Conservation (phyloP, 64 coral and sea anemone genomes). For the Pocillopora verrucosa region DNA sequence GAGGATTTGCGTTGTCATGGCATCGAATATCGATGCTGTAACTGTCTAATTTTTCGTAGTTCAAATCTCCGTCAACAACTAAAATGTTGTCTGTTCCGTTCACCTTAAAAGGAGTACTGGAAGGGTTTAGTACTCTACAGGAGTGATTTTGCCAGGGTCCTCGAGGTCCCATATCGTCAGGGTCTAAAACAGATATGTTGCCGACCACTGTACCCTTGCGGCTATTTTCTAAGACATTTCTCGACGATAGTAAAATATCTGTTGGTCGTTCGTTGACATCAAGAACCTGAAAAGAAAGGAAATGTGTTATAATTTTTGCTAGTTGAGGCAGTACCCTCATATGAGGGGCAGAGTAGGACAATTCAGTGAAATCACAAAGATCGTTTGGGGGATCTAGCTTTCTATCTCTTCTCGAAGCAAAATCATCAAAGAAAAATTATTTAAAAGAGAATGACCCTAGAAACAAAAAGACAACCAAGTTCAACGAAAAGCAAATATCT, state of each 20-base stretch:
- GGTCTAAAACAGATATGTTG: conserved; percentile 53
- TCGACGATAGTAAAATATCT: conserved; percentile 12
- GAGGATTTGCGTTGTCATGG: conserved; percentile 34
- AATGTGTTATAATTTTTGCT: not conserved
- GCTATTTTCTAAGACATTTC: conserved; percentile 57
- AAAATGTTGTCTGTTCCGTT: conserved; percentile 32
- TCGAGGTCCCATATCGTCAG: conserved; percentile 54
- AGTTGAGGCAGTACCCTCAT: not conserved
- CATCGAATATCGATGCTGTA: conserved; percentile 48
- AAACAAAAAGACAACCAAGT: too few relatives aligned
- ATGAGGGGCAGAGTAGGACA: too few relatives aligned
- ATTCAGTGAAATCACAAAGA: too few relatives aligned
- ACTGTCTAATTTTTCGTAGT: conserved; percentile 35
- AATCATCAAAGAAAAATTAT: too few relatives aligned
- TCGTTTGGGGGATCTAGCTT: too few relatives aligned
- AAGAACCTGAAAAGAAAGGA: not conserved
- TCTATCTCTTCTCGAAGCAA: too few relatives aligned
- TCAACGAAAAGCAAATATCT: too few relatives aligned
- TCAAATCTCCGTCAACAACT: conserved; percentile 37
- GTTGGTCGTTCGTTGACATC: conserved; percentile 72
- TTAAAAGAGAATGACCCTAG: too few relatives aligned
- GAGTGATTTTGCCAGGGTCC: conserved; percentile 65
- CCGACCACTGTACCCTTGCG: conserved; percentile 28
- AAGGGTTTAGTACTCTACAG: conserved; percentile 23
- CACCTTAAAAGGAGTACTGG: conserved; percentile 43